These are phyloP conservation scores for Argyra leucocephala DNA, from an alignment of 2,888 invertebrate species.

Conservation along the genomic window DNA sequence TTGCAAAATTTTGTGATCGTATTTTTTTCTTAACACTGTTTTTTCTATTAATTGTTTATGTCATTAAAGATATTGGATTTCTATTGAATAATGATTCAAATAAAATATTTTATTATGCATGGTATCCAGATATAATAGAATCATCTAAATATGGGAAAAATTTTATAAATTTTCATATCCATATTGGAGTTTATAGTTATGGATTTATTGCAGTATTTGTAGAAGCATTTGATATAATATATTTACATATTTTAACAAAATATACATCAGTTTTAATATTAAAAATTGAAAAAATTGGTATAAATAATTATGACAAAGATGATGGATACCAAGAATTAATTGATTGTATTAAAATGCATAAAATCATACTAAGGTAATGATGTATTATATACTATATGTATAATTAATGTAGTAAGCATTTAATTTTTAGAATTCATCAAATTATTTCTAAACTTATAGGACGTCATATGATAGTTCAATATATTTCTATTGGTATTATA, in stretches of 20 bases:
- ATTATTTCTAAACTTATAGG: not conserved
- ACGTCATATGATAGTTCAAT: not conserved
- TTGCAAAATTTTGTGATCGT: not conserved
- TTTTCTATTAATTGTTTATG: no score
- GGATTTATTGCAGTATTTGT: constrained; percentile 23
- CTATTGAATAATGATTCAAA: no score
- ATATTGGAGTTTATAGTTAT: constrained; percentile 23
- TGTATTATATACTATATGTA: not conserved
- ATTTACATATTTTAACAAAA: not conserved
- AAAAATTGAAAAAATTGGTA: constrained; percentile 25
- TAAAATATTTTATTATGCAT: constrained; percentile 16
- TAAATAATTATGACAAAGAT: no score
- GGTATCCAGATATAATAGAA: constrained; percentile 25
- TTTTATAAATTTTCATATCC: constrained; percentile 22
- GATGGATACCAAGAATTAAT: constrained; percentile 25
- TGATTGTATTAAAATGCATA: constrained; percentile 30
- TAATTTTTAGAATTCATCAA: no score
- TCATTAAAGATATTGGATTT: no score
- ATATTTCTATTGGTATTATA: not conserved
- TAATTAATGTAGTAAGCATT: no score
- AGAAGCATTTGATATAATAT: constrained; percentile 22
- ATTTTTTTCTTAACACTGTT: not conserved
- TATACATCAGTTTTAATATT: constrained; percentile 27
- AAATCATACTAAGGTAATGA: constrained; percentile 25
- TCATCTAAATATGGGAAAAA: constrained; percentile 18